A percentile compares a stretch with the other conserved stretches of the same genome.
phyloP scores from a whole-genome alignment of 2,797 vertebrate species.

The Malacoraja senta region DNA sequence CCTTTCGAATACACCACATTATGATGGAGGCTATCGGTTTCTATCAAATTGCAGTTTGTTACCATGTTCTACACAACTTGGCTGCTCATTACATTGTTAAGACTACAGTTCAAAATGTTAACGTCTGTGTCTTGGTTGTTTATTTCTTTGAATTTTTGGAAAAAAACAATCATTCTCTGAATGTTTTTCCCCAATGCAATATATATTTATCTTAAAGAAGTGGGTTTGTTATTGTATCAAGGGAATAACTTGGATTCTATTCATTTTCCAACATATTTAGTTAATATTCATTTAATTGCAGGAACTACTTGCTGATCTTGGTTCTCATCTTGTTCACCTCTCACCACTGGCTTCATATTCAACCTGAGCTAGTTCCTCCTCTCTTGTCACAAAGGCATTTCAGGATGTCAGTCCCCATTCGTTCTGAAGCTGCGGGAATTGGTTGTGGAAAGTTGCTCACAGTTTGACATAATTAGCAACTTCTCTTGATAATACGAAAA shows the following conservation, averaged over 20 bases:
- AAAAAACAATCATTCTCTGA: not conserved
- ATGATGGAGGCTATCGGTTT: not conserved
- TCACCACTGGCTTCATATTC: not conserved
- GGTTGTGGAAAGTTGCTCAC: not conserved
- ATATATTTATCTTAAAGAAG: not conserved
- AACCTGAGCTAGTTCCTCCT: not conserved
- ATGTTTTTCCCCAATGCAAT: not conserved
- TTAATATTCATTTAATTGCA: not conserved
- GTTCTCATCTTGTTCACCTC: not conserved
- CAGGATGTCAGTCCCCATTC: conserved; percentile 2
- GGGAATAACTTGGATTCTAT: conserved; percentile 5
- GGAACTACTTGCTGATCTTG: not conserved
- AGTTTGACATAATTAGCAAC: not conserved
- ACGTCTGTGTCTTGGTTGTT: not conserved
- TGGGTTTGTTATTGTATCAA: not conserved
- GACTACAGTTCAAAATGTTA: not conserved
- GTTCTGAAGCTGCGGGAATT: not conserved
- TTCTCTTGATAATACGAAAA: not conserved
- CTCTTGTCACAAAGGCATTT: not conserved
- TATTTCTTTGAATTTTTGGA: not conserved
- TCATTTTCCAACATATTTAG: conserved; percentile 2
- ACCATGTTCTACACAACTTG: not conserved
- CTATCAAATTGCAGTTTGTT: not conserved
- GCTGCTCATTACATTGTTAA: not conserved
- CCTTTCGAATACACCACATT: too few relatives aligned